A percentile compares a stretch with the other conserved stretches of the same genome.
These are phyloP conservation scores for Crossaster papposus DNA, from an alignment of 53 echinoderm and acorn worm genomes.

Conservation along the genomic window DNA sequence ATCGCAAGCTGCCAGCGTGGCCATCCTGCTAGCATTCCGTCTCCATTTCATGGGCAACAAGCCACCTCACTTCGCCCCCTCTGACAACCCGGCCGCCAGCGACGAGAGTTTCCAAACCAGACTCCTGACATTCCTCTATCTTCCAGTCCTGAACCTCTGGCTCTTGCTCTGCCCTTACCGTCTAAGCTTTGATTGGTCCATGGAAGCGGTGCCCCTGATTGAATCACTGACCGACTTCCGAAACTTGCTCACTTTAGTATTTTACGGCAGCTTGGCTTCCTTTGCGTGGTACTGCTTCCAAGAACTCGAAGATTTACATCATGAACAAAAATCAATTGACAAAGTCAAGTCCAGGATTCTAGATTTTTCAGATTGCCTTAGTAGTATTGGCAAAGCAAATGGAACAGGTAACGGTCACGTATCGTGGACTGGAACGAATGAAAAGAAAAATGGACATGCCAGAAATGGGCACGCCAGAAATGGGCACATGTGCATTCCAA, in stretches of 20 bases:
- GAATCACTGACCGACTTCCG: constrained; percentile 71
- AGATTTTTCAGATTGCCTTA: not conserved
- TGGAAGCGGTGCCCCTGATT: constrained; percentile 87
- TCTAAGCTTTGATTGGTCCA: constrained; percentile 97
- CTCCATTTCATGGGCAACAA: constrained; percentile 79
- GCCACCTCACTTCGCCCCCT: constrained; percentile 86
- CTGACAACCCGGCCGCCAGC: constrained; percentile 96
- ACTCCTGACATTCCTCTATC: constrained; percentile 83
- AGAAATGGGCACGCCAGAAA: constrained; percentile 46
- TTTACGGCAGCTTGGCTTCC: constrained; percentile 64
- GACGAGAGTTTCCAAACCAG: constrained; percentile 73
- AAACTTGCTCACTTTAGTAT: constrained; percentile 69
- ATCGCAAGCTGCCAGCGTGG: constrained; percentile 62
- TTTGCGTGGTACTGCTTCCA: constrained; percentile 64
- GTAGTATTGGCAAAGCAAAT: constrained; percentile 19
- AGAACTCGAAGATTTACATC: constrained; percentile 60
- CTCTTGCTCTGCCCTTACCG: constrained; percentile 77
- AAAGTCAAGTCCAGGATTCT: not conserved
- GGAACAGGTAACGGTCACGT: constrained; percentile 24
- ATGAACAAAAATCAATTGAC: not conserved
- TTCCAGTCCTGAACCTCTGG: constrained; percentile 91
- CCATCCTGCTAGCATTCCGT: constrained; percentile 71
- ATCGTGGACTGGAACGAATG: not conserved
- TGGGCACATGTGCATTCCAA: constrained; percentile 24
- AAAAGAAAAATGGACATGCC: constrained; percentile 34